Conservation (phyloP, 2,888 invertebrate genomes). For the Malacosoma neustria region DNA sequence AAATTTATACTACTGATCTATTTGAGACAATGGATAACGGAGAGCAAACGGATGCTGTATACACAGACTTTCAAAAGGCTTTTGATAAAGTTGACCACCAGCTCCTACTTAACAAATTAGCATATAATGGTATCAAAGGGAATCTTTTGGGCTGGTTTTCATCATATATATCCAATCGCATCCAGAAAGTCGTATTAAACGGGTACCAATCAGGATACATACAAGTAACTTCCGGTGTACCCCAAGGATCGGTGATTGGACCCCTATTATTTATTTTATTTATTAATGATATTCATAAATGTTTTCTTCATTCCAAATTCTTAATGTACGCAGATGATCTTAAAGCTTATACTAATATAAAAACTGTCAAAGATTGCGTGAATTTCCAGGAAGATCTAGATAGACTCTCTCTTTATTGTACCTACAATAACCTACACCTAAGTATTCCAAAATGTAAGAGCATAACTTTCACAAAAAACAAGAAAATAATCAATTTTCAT, state of each 20-base stretch:
- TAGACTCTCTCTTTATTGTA: constrained; percentile 9
- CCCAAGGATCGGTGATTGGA: constrained; percentile 15
- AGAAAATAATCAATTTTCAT: not conserved
- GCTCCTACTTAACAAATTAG: too few species aligned
- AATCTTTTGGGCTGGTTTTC: constrained; percentile 9
- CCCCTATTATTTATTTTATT: constrained; percentile 12
- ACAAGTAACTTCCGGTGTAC: constrained; percentile 11
- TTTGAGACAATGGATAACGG: too few species aligned
- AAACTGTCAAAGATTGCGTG: too few species aligned
- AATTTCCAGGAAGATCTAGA: constrained; percentile 11
- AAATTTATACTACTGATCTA: too few species aligned
- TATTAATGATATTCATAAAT: constrained; percentile 11
- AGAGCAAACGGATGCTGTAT: too few species aligned
- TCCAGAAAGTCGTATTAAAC: constrained; percentile 11
- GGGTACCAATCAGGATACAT: constrained; percentile 6
- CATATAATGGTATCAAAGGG: constrained; percentile 6
- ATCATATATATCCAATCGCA: constrained; percentile 12
- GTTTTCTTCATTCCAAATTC: constrained; percentile 8
- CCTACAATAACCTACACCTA: too few species aligned
- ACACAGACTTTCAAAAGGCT: too few species aligned
- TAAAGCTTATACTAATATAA: too few species aligned
- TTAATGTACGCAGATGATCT: constrained; percentile 13
- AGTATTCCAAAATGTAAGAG: constrained; percentile 13
- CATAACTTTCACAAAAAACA: constrained; percentile 13
- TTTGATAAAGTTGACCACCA: too few species aligned